Evolutionary conservation across 2,797 vertebrate genomes (phyloP).

Genomic region (Pseudochromis fuscus): DNA sequence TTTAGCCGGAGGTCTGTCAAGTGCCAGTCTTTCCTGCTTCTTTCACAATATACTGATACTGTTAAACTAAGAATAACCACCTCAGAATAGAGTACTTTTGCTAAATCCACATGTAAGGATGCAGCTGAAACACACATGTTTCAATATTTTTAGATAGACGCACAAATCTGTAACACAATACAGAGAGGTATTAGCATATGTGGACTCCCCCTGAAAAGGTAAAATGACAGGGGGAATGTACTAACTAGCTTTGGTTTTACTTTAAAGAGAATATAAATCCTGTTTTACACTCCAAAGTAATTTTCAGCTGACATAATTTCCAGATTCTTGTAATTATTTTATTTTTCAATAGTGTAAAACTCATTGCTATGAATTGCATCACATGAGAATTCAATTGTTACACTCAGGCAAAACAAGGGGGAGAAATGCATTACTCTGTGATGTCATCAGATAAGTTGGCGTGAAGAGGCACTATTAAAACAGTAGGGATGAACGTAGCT

Average conservation of each 20-base stretch:
- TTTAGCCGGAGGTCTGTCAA: slow-evolving; percentile 26
- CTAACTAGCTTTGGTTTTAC: slow-evolving; percentile 27
- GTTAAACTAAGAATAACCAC: background rate
- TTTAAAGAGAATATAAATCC: slow-evolving; percentile 50
- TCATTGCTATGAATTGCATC: slow-evolving; percentile 85
- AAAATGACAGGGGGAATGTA: background rate
- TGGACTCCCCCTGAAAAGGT: slow-evolving; percentile 5
- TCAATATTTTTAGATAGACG: background rate
- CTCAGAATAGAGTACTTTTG: background rate
- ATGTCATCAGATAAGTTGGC: slow-evolving; percentile 85
- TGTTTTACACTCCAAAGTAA: slow-evolving; percentile 50
- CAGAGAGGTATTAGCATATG: too few species aligned
- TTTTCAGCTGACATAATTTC: slow-evolving; percentile 63
- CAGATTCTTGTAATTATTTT: slow-evolving; percentile 68
- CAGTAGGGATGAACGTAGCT: slow-evolving; percentile 63
- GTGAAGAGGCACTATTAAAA: slow-evolving; percentile 67
- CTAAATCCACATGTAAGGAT: background rate
- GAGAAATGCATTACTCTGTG: slow-evolving; percentile 79
- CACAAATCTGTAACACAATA: too few species aligned
- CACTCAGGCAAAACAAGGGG: slow-evolving; percentile 71
- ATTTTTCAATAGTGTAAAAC: slow-evolving; percentile 71
- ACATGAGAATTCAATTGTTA: slow-evolving; percentile 80
- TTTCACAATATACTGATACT: slow-evolving; percentile 12
- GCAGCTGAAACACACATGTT: background rate
- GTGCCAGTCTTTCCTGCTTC: background rate